Conservation (phyloP, 2,888 invertebrate species). For the Diarsia brunnea region DNA sequence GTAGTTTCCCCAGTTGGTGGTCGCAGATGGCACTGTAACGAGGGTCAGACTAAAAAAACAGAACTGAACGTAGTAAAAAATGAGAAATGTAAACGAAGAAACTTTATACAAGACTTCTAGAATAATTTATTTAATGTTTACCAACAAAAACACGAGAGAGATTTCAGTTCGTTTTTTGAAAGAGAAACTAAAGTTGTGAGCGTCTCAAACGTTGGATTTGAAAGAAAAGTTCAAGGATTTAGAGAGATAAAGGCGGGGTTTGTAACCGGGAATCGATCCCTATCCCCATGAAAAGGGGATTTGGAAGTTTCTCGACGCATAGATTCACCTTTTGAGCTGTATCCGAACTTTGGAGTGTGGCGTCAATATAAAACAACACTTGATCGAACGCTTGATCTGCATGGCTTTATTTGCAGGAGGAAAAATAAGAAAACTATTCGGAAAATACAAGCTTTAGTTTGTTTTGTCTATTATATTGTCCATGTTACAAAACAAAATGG, state of each 20-base stretch:
- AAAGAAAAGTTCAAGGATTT: slow-evolving; percentile 64
- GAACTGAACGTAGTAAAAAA: slow-evolving; percentile 11
- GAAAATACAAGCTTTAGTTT: background rate
- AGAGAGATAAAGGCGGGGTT: slow-evolving; percentile 62
- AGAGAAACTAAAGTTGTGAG: slow-evolving; percentile 52
- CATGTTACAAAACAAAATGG: background rate
- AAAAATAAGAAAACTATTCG: slow-evolving; percentile 26
- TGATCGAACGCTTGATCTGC: slow-evolving; percentile 35
- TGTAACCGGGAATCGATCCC: slow-evolving; percentile 61
- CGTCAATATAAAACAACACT: slow-evolving; percentile 40
- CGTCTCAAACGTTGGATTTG: slow-evolving; percentile 55
- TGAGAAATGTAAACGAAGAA: background rate
- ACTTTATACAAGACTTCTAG: slow-evolving; percentile 13
- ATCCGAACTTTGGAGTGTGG: slow-evolving; percentile 40
- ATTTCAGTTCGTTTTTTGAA: slow-evolving; percentile 45
- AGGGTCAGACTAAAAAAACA: slow-evolving; percentile 10
- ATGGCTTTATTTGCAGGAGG: slow-evolving; percentile 15
- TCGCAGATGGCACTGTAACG: slow-evolving; percentile 30
- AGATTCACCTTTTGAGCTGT: slow-evolving; percentile 57
- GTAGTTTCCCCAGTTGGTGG: slow-evolving; percentile 48
- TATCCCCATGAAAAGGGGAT: slow-evolving; percentile 64
- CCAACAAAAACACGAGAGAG: slow-evolving; percentile 24
- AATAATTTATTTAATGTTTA: slow-evolving; percentile 29
- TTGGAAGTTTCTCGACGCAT: slow-evolving; percentile 56
- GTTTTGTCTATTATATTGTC: background rate